phyloP scores from a whole-genome alignment of 2,113 vertebrate genomes.

The Melanerpes formicivorus region DNA sequence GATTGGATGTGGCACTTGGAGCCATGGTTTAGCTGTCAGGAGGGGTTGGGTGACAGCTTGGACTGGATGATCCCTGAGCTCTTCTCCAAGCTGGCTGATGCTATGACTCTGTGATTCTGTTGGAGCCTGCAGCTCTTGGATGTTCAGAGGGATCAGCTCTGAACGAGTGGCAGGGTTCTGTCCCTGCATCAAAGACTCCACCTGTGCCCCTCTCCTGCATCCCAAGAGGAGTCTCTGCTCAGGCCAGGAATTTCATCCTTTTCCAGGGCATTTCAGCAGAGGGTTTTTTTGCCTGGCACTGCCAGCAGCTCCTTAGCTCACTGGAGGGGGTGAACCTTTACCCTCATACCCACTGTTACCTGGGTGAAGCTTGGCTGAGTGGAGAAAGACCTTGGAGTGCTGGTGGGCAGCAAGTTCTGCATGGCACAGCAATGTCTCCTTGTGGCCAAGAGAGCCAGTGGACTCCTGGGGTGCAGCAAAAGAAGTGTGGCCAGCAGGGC shows the following conservation, averaged over 20 bases:
- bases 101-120: not conserved
- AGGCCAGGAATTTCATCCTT: not conserved
- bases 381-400: too few relatives aligned
- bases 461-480: too few relatives aligned
- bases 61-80: too few relatives aligned
- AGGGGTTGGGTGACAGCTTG: too few relatives aligned
- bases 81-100: too few relatives aligned
- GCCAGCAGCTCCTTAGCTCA: not conserved
- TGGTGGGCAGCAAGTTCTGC: too few relatives aligned
- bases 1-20: too few relatives aligned
- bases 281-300: not conserved
- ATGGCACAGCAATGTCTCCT: too few relatives aligned
- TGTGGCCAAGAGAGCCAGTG: too few relatives aligned
- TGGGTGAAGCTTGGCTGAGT: not conserved
- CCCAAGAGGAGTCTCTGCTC: not conserved
- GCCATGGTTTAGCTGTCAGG: too few relatives aligned
- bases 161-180: too few relatives aligned
- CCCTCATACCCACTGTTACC: not conserved
- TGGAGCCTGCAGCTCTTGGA: not conserved
- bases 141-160: accelerated
- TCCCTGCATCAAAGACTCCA: not conserved
- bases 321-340: not conserved
- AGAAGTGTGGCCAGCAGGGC: too few relatives aligned
- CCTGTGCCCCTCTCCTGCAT: not conserved
- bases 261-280: not conserved